phyloP scores from a whole-genome alignment of 2,797 vertebrate species.

The Rachycentron canadum region DNA sequence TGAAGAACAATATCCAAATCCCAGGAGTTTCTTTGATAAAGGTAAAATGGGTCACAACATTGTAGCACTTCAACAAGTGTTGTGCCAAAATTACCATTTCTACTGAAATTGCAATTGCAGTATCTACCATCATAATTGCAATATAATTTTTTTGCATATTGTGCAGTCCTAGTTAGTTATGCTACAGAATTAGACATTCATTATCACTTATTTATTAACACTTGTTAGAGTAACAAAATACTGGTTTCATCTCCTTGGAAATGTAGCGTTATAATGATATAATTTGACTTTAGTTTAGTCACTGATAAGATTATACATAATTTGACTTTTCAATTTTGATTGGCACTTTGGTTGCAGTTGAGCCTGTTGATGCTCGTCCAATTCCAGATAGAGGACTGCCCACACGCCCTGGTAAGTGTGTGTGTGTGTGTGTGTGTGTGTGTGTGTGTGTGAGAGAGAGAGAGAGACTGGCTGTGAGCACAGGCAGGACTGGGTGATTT shows the following conservation, averaged over 20 bases:
- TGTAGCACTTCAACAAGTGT: no score
- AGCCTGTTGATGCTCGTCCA: constrained; percentile 96
- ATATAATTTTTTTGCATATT: no score
- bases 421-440: constrained; percentile 74
- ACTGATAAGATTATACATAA: background rate
- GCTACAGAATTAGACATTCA: background rate
- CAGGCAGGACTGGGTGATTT: background rate
- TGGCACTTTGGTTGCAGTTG: constrained; percentile 83
- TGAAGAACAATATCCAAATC: no score
- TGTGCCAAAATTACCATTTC: no score
- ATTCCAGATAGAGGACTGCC: constrained; percentile 96
- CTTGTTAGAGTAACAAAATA: background rate
- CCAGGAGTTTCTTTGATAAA: no score
- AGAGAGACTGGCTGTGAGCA: background rate
- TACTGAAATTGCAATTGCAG: no score
- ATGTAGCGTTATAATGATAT: background rate
- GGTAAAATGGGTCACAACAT: no score
- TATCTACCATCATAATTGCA: no score
- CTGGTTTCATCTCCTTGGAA: background rate
- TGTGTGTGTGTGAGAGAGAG: background rate
- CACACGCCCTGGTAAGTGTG: constrained; percentile 92
- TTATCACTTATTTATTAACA: no score
- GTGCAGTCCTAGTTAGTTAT: no score
- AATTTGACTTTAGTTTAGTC: background rate
- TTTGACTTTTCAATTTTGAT: background rate